These are phyloP conservation scores for Bicyclus anynana DNA, from an alignment of 1,140 invertebrate species.

Conservation along the genomic window DNA sequence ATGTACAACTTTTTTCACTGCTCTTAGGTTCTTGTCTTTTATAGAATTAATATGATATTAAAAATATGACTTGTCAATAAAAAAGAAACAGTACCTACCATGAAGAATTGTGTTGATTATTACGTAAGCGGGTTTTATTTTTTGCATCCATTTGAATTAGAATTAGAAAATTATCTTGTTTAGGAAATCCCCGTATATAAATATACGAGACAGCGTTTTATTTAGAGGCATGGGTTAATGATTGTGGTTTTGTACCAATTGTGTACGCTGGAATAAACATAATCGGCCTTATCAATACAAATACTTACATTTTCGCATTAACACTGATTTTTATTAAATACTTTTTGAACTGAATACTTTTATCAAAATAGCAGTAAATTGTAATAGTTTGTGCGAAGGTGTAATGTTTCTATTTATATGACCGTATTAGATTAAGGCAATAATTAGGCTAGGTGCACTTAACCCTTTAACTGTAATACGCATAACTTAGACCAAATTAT, in stretches of 20 bases:
- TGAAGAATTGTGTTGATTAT: no score
- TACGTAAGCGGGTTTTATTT: no score
- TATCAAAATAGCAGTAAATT: background rate
- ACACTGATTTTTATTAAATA: background rate
- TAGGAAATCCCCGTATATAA: background rate
- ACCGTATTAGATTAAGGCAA: conserved; percentile 49
- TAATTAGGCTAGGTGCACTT: conserved; percentile 73
- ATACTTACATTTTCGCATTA: background rate
- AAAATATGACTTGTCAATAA: no score
- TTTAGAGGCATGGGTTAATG: conserved; percentile 39
- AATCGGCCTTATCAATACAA: conserved; percentile 28
- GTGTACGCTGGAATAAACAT: conserved; percentile 57
- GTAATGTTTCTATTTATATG: background rate
- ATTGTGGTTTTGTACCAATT: conserved; percentile 33
- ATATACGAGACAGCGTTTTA: background rate
- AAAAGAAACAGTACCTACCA: no score
- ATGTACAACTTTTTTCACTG: no score
- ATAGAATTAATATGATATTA: no score
- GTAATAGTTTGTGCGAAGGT: background rate
- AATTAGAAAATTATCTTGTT: background rate
- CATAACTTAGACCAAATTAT: conserved; percentile 77
- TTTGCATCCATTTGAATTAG: no score
- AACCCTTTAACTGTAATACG: conserved; percentile 66
- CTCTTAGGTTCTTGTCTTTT: no score
- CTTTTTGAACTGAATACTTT: background rate